Evolutionary conservation across 2,888 invertebrate genomes (phyloP).

Genomic region (Synergus japonicus): DNA sequence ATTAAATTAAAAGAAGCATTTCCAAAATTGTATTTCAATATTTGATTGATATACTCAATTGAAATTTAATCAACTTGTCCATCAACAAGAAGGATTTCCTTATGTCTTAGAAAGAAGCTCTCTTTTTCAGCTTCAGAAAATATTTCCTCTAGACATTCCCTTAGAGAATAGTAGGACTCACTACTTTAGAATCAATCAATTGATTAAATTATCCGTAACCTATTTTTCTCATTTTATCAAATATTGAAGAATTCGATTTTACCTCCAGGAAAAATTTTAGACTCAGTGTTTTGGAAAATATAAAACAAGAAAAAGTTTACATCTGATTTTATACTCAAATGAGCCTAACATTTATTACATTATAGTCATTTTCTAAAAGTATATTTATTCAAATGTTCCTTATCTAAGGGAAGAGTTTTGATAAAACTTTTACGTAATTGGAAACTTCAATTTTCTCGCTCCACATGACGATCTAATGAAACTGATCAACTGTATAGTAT

Average conservation of each 20-base stretch:
- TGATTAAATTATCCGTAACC: conserved; percentile 21
- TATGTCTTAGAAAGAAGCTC: neutral
- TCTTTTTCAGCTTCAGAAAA: neutral
- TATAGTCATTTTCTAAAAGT: no score
- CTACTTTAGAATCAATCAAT: conserved; percentile 2
- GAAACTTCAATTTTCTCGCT: conserved; percentile 27
- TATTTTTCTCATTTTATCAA: conserved; percentile 16
- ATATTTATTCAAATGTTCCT: no score
- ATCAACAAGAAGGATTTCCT: neutral
- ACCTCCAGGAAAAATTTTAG: neutral
- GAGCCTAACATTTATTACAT: no score
- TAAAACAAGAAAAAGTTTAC: neutral
- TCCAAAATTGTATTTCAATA: neutral
- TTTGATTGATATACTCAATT: neutral
- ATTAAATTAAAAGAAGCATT: neutral
- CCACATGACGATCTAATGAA: conserved; percentile 23
- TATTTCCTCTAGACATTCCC: neutral
- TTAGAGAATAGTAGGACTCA: neutral
- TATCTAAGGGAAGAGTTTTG: neutral
- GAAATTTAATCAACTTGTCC: neutral
- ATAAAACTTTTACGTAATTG: conserved; percentile 9
- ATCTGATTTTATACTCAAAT: no score
- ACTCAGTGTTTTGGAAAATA: neutral
- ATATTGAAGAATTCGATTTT: neutral
- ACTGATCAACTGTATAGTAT: conserved; percentile 9